Percentiles rank a stretch among this genome's conserved stretches.
These are phyloP conservation scores for Psittacula cyanocephala DNA, from an alignment of 2,113 vertebrate species.

Conservation along the genomic window DNA sequence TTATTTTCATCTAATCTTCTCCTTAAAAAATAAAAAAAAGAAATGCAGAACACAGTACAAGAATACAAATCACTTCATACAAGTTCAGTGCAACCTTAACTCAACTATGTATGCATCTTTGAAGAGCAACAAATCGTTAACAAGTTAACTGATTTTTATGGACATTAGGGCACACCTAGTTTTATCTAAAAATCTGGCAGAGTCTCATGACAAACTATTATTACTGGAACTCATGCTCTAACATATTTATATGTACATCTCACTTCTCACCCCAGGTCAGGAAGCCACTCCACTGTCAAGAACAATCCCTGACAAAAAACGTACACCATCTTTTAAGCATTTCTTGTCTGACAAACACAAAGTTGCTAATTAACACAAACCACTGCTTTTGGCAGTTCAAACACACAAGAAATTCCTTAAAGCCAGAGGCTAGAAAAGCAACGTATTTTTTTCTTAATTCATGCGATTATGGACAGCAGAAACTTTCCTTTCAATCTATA, in stretches of 20 bases:
- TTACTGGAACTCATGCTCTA: background rate
- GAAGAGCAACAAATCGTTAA: background rate
- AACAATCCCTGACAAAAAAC: background rate
- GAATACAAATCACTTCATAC: background rate
- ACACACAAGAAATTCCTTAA: background rate
- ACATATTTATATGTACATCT: background rate
- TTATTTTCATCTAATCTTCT: background rate
- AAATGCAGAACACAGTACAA: background rate
- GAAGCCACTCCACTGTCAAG: background rate
- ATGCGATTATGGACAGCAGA: background rate
- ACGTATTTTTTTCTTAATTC: background rate
- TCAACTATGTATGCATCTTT: background rate
- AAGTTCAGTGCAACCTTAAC: background rate
- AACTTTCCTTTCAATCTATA: background rate
- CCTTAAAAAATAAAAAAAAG: background rate
- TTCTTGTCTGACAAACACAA: background rate
- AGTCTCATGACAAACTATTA: background rate
- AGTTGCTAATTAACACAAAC: background rate
- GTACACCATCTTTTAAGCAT: background rate
- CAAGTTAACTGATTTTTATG: background rate
- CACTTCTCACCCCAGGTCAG: background rate
- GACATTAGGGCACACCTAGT: background rate
- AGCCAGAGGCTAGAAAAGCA: background rate
- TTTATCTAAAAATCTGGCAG: background rate
- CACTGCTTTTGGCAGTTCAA: background rate